A percentile compares a stretch with the other conserved stretches of the same genome.
phyloP scores from a whole-genome alignment of 2,113 vertebrate species.

The Seriola dumerili region DNA sequence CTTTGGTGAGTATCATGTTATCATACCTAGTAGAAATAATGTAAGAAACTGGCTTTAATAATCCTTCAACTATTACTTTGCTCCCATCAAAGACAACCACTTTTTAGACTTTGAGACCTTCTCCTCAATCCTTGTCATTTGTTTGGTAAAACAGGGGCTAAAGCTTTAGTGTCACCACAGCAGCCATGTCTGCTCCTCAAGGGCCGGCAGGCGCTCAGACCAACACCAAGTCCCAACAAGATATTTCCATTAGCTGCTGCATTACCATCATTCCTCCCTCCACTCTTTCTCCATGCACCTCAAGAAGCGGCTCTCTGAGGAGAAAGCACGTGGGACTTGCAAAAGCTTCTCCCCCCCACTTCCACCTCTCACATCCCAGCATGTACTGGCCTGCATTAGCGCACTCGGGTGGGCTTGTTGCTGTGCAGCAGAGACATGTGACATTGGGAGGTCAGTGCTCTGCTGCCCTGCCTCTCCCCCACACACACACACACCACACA shows the following conservation, averaged over 20 bases:
- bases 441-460: conserved; percentile 64
- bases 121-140: conserved; percentile 24
- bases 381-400: conserved; percentile 75
- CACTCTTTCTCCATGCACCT: conserved; percentile 48
- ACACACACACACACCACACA: neutral
- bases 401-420: conserved; percentile 75
- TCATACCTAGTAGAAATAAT: neutral
- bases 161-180: conserved; percentile 45
- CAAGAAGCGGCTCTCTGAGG: conserved; percentile 51
- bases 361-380: conserved; percentile 66
- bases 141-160: conserved; percentile 55
- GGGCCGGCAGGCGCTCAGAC: conserved; percentile 42
- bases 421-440: conserved; percentile 71
- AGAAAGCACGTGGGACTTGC: conserved; percentile 64
- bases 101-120: conserved; percentile 8
- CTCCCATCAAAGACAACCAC: neutral
- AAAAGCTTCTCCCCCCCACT: conserved; percentile 60
- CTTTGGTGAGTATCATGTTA: neutral
- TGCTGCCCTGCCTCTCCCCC: neutral
- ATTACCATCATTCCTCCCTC: conserved; percentile 50
- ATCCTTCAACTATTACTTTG: neutral
- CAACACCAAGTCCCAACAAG: conserved; percentile 72
- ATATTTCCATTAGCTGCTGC: conserved; percentile 84
- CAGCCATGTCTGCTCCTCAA: conserved; percentile 31
- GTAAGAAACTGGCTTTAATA: neutral